Evolutionary conservation across 2,113 vertebrate species (phyloP).

Genomic region (Upupa epops): DNA sequence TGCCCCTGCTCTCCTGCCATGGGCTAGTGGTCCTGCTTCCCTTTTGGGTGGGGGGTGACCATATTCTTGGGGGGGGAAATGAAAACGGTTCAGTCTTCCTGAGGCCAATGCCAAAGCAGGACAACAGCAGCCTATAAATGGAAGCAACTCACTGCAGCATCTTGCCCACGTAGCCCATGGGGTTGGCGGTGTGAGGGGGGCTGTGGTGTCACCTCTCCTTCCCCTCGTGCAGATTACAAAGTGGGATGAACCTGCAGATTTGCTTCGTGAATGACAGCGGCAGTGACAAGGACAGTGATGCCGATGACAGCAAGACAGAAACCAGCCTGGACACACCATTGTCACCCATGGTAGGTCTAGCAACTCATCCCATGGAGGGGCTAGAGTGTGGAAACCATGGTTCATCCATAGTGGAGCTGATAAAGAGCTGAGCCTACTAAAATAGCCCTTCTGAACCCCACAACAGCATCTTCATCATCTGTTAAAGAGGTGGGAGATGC

Average conservation of each 20-base stretch:
- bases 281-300: slow-evolving; percentile 98
- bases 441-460: rapidly evolving
- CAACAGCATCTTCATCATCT: background rate
- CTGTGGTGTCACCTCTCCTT: background rate
- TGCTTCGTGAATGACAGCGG: slow-evolving; percentile 98
- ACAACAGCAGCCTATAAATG: background rate
- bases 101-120: background rate
- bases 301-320: slow-evolving; percentile 97
- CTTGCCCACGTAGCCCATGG: background rate
- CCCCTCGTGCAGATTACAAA: slow-evolving; percentile 85
- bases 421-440: background rate
- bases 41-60: background rate
- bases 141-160: rapidly evolving
- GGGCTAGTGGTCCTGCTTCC: background rate
- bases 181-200: rapidly evolving
- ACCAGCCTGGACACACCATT: slow-evolving; percentile 95
- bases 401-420: rapidly evolving
- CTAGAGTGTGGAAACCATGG: background rate
- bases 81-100: background rate
- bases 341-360: slow-evolving; percentile 89
- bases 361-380: rapidly evolving
- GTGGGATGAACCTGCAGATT: slow-evolving; percentile 99
- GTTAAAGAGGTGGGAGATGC: rapidly evolving
- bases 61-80: background rate
- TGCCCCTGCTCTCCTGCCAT: rapidly evolving